phyloP scores from a whole-genome alignment of 2,888 invertebrate species.

The Anarsia innoxiella region DNA sequence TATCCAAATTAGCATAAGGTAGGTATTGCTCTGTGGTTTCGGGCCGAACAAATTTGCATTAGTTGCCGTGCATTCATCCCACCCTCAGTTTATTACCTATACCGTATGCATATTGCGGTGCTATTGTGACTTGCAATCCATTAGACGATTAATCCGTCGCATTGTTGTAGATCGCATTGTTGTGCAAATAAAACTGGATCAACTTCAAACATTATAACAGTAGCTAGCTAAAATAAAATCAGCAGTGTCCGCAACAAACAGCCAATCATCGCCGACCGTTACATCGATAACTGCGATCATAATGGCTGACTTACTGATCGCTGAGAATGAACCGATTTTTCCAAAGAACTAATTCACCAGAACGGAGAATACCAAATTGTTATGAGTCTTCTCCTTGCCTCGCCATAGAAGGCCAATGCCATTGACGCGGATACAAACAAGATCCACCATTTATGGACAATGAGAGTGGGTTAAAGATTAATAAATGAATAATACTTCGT shows the following conservation, averaged over 20 bases:
- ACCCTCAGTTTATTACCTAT: slow-evolving; percentile 65
- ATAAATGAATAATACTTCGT: slow-evolving; percentile 18
- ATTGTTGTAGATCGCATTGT: slow-evolving; percentile 44
- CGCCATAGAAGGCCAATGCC: slow-evolving; percentile 45
- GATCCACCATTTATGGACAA: slow-evolving; percentile 42
- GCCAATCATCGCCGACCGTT: slow-evolving; percentile 11
- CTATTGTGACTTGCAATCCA: slow-evolving; percentile 62
- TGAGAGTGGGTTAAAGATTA: slow-evolving; percentile 48
- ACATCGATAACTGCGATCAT: slow-evolving; percentile 2
- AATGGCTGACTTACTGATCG: neutral
- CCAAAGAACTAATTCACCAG: too few species aligned
- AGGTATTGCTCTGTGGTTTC: slow-evolving; percentile 28
- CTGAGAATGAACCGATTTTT: neutral
- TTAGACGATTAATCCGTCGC: slow-evolving; percentile 60
- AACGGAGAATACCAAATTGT: neutral
- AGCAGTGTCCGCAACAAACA: slow-evolving; percentile 4
- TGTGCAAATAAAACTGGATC: slow-evolving; percentile 28
- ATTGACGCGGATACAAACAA: slow-evolving; percentile 41
- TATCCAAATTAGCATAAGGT: slow-evolving; percentile 34
- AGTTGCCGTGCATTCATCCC: slow-evolving; percentile 59
- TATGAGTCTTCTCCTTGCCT: slow-evolving; percentile 26
- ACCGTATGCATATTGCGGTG: slow-evolving; percentile 66
- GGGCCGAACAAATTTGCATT: slow-evolving; percentile 24
- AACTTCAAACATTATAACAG: slow-evolving; percentile 16
- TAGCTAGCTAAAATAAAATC: slow-evolving; percentile 6